These are phyloP conservation scores for Eurytoma californica DNA, from an alignment of 2,888 invertebrate genomes.

Conservation along the genomic window DNA sequence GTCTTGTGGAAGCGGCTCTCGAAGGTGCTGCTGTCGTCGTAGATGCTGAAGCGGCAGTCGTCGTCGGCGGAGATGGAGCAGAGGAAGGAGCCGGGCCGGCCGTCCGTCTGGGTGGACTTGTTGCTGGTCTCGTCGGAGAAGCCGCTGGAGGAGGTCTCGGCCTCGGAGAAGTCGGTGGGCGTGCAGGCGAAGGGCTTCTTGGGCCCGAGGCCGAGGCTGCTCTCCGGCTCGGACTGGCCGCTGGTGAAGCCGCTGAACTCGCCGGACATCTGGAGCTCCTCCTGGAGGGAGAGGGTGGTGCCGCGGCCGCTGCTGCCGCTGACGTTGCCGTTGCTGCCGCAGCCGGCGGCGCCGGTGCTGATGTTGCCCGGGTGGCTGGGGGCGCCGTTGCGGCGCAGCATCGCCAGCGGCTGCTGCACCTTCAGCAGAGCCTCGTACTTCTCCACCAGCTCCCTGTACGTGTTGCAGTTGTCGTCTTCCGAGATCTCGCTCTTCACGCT, in stretches of 20 bases:
- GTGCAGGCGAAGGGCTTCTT: constrained; percentile 79
- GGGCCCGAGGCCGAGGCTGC: constrained; percentile 9
- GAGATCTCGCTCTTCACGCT: constrained; percentile 60
- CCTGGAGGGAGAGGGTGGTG: constrained; percentile 77
- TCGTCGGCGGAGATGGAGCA: constrained; percentile 91
- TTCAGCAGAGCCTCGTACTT: constrained; percentile 90
- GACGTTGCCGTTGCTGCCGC: neutral
- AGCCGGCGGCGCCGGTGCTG: neutral
- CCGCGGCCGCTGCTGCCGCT: neutral
- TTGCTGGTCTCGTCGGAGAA: constrained; percentile 88
- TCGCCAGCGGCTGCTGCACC: constrained; percentile 80
- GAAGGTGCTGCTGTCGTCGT: constrained; percentile 85
- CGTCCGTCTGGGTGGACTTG: constrained; percentile 89
- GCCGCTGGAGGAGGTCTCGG: constrained; percentile 90
- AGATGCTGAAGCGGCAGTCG: constrained; percentile 90
- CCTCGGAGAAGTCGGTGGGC: constrained; percentile 89
- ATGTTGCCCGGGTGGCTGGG: constrained; percentile 5
- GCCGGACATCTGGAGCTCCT: constrained; percentile 85
- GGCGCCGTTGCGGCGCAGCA: constrained; percentile 72
- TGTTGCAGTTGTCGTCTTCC: constrained; percentile 74
- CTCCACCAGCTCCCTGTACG: constrained; percentile 87
- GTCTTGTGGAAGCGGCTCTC: constrained; percentile 89
- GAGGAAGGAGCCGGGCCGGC: constrained; percentile 86
- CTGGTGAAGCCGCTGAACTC: constrained; percentile 81
- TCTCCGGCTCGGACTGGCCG: constrained; percentile 64